phyloP scores from a whole-genome alignment of 2,888 invertebrate species.

The Gymnosoma rotundatum region DNA sequence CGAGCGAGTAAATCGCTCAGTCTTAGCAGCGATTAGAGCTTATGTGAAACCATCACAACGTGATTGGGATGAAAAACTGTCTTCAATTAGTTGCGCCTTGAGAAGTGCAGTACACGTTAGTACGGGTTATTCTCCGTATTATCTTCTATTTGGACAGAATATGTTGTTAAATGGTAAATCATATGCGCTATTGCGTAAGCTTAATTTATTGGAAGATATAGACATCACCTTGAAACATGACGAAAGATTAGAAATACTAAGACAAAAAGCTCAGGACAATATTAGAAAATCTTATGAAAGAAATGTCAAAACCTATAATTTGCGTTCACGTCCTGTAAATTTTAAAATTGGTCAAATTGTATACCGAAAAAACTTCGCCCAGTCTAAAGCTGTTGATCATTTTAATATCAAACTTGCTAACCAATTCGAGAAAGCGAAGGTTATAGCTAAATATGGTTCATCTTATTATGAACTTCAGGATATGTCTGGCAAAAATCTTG shows the following conservation, averaged over 20 bases:
- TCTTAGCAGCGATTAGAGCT: constrained; percentile 11
- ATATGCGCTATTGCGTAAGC: neutral
- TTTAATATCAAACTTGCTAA: constrained; percentile 21
- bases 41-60: neutral
- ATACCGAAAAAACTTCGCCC: constrained; percentile 26
- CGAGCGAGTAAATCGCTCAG: constrained; percentile 7
- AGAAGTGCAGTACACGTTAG: constrained; percentile 7
- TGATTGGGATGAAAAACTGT: too few species aligned
- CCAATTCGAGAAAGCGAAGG: constrained; percentile 26
- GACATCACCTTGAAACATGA: neutral
- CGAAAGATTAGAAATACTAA: constrained; percentile 15
- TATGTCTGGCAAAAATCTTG: too few species aligned
- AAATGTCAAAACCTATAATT: constrained; percentile 19
- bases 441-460: constrained; percentile 13
- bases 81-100: too few species aligned
- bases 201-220: constrained; percentile 6
- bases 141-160: constrained; percentile 35
- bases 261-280: constrained; percentile 5
- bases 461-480: constrained; percentile 16
- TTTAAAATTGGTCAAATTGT: constrained; percentile 38
- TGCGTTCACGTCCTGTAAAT: constrained; percentile 1
- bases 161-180: constrained; percentile 6
- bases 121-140: constrained; percentile 36
- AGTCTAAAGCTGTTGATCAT: constrained; percentile 24
- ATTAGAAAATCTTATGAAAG: constrained; percentile 11